phyloP scores from a whole-genome alignment of 2,888 invertebrate genomes.

The Nomada hirtipes region DNA sequence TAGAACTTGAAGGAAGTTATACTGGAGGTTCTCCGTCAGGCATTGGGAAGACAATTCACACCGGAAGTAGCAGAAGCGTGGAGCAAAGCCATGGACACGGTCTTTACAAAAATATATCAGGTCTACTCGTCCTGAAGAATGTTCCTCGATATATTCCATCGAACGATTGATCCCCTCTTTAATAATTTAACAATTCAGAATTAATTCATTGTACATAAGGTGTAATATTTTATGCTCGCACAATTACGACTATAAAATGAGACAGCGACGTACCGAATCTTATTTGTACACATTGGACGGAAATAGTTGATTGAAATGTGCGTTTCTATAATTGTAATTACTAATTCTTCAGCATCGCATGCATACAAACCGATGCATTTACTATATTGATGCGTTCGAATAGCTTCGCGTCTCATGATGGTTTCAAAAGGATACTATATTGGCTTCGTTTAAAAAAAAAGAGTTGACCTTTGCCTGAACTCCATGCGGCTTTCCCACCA shows the following conservation, averaged over 20 bases:
- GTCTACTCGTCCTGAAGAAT: conserved; percentile 45
- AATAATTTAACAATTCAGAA: not conserved
- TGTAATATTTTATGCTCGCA: conserved; percentile 13
- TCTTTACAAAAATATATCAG: conserved; percentile 74
- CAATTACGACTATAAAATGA: not conserved
- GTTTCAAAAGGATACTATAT: too few relatives aligned
- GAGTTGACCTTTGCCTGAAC: too few relatives aligned
- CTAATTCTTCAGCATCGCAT: not conserved
- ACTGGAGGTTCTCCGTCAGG: conserved; percentile 82
- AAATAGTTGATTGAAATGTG: not conserved
- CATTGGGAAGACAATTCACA: conserved; percentile 83
- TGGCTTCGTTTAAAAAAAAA: too few relatives aligned
- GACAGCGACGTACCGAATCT: too few relatives aligned
- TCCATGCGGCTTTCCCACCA: too few relatives aligned
- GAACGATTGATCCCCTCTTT: not conserved
- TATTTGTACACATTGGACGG: too few relatives aligned
- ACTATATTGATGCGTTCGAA: too few relatives aligned
- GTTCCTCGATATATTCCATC: not conserved
- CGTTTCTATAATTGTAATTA: conserved; percentile 1
- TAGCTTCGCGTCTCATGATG: too few relatives aligned
- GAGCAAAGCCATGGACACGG: conserved; percentile 83
- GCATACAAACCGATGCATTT: too few relatives aligned
- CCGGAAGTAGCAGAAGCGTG: conserved; percentile 83
- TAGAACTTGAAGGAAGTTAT: conserved; percentile 84
- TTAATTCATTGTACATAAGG: conserved; percentile 35